phyloP scores from a whole-genome alignment of 2,113 vertebrate genomes.

The Antechinus flavipes region DNA sequence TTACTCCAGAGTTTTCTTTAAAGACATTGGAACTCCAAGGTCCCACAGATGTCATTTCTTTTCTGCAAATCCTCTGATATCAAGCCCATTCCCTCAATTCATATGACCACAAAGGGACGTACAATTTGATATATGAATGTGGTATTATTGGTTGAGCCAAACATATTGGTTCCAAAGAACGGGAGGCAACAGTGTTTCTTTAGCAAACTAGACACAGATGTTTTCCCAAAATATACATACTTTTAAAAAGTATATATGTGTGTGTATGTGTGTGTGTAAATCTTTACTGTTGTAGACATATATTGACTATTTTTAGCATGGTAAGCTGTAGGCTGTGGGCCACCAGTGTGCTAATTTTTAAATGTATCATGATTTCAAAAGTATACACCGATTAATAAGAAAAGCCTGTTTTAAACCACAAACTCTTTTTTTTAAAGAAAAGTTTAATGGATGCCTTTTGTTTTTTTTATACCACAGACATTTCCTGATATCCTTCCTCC shows the following conservation, averaged over 20 bases:
- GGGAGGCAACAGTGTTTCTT: conserved; percentile 41
- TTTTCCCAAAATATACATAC: conserved; percentile 41
- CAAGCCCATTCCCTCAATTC: conserved; percentile 28
- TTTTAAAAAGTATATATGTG: conserved; percentile 26
- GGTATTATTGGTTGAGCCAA: conserved; percentile 49
- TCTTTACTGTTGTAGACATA: conserved; percentile 26
- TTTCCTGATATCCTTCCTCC: neutral
- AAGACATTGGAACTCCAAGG: conserved; percentile 49
- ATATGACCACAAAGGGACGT: conserved; percentile 38
- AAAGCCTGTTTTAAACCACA: neutral
- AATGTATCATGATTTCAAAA: conserved; percentile 30
- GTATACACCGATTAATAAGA: neutral
- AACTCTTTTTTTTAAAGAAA: neutral
- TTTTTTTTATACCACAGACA: neutral
- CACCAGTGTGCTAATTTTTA: conserved; percentile 35
- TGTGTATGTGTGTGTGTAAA: conserved; percentile 16
- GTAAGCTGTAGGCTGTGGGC: neutral
- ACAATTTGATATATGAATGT: conserved; percentile 29
- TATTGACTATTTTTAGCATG: conserved; percentile 32
- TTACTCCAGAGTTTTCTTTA: conserved; percentile 34
- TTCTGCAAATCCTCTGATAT: conserved; percentile 46
- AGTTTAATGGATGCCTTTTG: neutral
- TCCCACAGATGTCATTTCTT: conserved; percentile 42
- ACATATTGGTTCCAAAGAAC: conserved; percentile 41
- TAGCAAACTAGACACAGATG: conserved; percentile 64